Evolutionary conservation across 2,113 vertebrate species (phyloP).

Genomic region (Plestiodon gilberti): DNA sequence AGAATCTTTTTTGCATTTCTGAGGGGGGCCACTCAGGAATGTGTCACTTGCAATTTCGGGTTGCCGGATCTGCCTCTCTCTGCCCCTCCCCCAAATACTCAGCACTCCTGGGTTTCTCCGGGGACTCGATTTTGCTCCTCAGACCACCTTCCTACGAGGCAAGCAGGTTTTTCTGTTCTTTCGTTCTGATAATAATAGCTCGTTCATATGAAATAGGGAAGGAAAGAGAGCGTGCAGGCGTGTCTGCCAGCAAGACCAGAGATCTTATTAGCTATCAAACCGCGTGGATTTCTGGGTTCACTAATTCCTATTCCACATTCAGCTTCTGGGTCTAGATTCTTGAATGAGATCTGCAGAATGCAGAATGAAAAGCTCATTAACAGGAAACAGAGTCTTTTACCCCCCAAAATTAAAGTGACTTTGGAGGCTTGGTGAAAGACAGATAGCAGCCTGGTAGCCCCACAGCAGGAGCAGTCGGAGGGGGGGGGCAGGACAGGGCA

Average conservation of each 20-base stretch:
- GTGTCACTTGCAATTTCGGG: conserved; percentile 40
- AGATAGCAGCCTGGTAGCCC: background rate
- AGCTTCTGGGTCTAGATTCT: background rate
- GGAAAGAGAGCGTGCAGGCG: background rate
- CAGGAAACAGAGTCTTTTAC: background rate
- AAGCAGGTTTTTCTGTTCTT: conserved; percentile 36
- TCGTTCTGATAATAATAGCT: conserved; percentile 50
- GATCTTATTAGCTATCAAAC: conserved; percentile 23
- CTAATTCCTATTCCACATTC: conserved; percentile 4
- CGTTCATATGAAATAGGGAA: conserved; percentile 18
- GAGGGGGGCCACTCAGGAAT: conserved; percentile 51
- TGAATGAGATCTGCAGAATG: conserved; percentile 5
- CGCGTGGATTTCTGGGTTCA: conserved; percentile 11
- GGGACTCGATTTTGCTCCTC: background rate
- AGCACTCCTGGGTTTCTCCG: conserved; percentile 23
- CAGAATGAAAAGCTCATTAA: background rate
- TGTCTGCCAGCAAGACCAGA: conserved; percentile 2
- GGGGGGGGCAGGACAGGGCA: background rate
- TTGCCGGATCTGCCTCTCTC: conserved; percentile 21
- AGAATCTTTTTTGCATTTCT: conserved; percentile 50
- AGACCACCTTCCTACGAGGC: conserved; percentile 27
- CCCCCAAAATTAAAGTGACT: background rate
- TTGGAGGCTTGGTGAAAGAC: background rate
- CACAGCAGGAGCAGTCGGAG: background rate
- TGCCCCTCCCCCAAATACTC: background rate